Conservation (phyloP, 2,797 vertebrate species). For the Odontamblyopus rebecca region DNA sequence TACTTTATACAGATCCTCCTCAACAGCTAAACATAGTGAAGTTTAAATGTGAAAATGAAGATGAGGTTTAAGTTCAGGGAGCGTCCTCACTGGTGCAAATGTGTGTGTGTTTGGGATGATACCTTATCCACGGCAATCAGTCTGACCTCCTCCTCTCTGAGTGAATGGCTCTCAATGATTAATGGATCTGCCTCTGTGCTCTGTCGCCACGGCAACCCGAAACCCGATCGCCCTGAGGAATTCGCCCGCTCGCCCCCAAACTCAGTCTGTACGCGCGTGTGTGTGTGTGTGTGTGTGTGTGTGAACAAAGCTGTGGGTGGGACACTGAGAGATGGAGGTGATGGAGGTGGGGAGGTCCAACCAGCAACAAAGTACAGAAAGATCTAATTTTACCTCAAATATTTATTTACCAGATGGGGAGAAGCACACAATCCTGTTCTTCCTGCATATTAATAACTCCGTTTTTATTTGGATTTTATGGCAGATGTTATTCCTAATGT, state of each 20-base stretch:
- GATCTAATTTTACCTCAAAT: background rate
- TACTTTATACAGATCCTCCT: background rate
- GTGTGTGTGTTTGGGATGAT: slow-evolving; percentile 84
- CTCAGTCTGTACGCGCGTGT: slow-evolving; percentile 45
- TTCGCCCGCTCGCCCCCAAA: slow-evolving; percentile 84
- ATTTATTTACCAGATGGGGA: background rate
- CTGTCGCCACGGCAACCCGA: slow-evolving; percentile 96
- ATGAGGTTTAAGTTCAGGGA: slow-evolving; percentile 2
- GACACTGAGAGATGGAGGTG: slow-evolving; percentile 62
- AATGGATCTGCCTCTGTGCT: slow-evolving; percentile 99
- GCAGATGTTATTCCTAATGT: no score
- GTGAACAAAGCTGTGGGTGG: slow-evolving; percentile 48
- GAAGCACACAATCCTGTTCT: background rate
- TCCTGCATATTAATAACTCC: no score
- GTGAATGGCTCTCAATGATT: slow-evolving; percentile 99
- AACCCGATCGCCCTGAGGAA: slow-evolving; percentile 96
- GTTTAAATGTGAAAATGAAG: slow-evolving; percentile 4
- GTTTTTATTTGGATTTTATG: no score
- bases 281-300: slow-evolving; percentile 32
- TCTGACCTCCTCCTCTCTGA: slow-evolving; percentile 99
- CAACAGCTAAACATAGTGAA: background rate
- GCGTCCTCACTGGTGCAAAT: slow-evolving; percentile 13
- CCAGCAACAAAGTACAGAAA: background rate
- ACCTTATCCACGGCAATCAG: slow-evolving; percentile 99
- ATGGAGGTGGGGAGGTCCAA: slow-evolving; percentile 11